A percentile compares a stretch with the other conserved stretches of the same genome.
phyloP scores from a whole-genome alignment of 2,888 invertebrate species.

The Spatulosminthurus flaviceps region DNA sequence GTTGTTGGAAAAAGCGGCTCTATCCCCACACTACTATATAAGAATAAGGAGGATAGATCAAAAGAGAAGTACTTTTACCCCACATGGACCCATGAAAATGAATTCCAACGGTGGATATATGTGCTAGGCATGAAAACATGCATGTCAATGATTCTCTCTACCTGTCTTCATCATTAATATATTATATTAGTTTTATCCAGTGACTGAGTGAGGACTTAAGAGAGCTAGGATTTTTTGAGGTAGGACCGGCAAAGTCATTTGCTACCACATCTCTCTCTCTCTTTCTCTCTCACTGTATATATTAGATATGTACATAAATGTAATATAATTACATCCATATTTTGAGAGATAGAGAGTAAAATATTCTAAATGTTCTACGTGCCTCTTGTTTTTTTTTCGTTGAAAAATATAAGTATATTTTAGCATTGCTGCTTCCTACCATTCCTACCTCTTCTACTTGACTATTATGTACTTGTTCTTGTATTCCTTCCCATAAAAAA shows the following conservation, averaged over 20 bases:
- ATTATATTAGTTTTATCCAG: conserved; percentile 21
- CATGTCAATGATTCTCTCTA: conserved; percentile 25
- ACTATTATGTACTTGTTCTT: too few species aligned
- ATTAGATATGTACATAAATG: too few species aligned
- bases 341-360: too few species aligned
- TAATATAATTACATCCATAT: too few species aligned
- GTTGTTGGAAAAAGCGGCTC: too few species aligned
- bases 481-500: too few species aligned
- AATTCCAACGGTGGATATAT: neutral
- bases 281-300: too few species aligned
- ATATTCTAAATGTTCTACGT: neutral
- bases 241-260: conserved; percentile 3
- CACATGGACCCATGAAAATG: neutral
- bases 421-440: neutral
- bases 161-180: conserved; percentile 24
- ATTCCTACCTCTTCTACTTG: too few species aligned
- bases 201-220: neutral
- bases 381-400: neutral
- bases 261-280: too few species aligned
- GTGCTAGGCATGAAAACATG: conserved; percentile 3
- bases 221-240: conserved; percentile 24
- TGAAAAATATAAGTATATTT: neutral
- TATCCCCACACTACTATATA: too few species aligned
- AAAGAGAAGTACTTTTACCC: neutral
- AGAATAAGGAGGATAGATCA: neutral